These are phyloP conservation scores for Leptinotarsa lineolata DNA, from an alignment of 1,140 invertebrate genomes.

Conservation along the genomic window DNA sequence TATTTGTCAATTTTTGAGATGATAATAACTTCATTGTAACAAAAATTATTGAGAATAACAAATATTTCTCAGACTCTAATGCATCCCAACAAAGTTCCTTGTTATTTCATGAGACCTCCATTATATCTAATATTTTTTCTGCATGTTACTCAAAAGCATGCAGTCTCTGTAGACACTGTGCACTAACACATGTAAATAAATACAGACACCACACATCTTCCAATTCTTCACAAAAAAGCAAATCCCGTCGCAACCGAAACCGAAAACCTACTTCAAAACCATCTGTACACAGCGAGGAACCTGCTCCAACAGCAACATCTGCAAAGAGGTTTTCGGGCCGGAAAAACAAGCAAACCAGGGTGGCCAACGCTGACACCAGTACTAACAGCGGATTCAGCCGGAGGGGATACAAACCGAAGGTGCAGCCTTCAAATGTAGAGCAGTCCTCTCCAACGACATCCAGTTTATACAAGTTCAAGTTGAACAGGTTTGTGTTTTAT, in stretches of 20 bases:
- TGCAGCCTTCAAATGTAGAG: slow-evolving; percentile 63
- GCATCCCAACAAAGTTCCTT: too few relatives aligned
- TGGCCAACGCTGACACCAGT: slow-evolving; percentile 57
- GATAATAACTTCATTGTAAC: too few relatives aligned
- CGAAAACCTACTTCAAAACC: slow-evolving; percentile 61
- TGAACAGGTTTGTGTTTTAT: slow-evolving; percentile 63
- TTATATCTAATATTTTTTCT: background rate
- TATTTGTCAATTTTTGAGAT: too few relatives aligned
- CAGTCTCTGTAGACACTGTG: slow-evolving; percentile 31
- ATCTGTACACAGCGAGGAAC: slow-evolving; percentile 67
- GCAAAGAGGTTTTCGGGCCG: slow-evolving; percentile 51
- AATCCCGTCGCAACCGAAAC: slow-evolving; percentile 50
- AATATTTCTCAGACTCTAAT: too few relatives aligned
- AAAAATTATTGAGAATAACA: too few relatives aligned
- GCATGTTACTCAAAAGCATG: slow-evolving; percentile 34
- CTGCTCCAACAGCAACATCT: slow-evolving; percentile 57
- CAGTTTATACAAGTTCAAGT: slow-evolving; percentile 73
- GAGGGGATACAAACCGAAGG: slow-evolving; percentile 65
- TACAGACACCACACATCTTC: slow-evolving; percentile 53
- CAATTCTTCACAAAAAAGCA: slow-evolving; percentile 46
- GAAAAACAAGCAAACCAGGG: slow-evolving; percentile 45
- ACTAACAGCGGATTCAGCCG: slow-evolving; percentile 58
- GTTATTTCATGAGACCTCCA: too few relatives aligned
- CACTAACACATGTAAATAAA: slow-evolving; percentile 57
- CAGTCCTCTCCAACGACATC: slow-evolving; percentile 56